Evolutionary conservation across 2,797 vertebrate species (phyloP).

Genomic region (Ambastaia sidthimunki): DNA sequence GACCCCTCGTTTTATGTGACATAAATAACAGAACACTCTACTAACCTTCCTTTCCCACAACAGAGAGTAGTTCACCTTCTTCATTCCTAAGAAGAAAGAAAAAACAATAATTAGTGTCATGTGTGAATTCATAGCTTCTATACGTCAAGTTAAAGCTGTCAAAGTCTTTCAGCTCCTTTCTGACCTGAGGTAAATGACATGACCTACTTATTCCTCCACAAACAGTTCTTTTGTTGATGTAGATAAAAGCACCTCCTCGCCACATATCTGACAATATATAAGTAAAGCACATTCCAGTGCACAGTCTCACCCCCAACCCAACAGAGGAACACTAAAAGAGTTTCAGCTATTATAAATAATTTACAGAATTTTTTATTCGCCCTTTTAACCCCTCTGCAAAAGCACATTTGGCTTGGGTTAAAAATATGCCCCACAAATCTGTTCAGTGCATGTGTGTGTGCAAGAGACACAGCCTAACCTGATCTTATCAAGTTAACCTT

Average conservation of each 20-base stretch:
- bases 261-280: conserved; percentile 58
- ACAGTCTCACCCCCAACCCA: conserved; percentile 52
- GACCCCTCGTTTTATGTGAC: conserved; percentile 28
- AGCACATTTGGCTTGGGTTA: conserved; percentile 72
- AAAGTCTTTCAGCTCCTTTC: conserved; percentile 31
- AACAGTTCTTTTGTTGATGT: conserved; percentile 50
- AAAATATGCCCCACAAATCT: conserved; percentile 70
- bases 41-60: conserved; percentile 48
- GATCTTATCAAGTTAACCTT: neutral
- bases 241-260: conserved; percentile 55
- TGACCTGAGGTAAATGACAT: conserved; percentile 45
- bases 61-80: conserved; percentile 4
- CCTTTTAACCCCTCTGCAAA: conserved; percentile 79
- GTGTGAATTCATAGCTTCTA: conserved; percentile 49
- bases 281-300: conserved; percentile 54
- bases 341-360: conserved; percentile 84
- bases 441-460: conserved; percentile 1
- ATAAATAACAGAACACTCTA: conserved; percentile 26
- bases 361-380: conserved; percentile 76
- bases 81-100: conserved; percentile 48
- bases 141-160: conserved; percentile 52
- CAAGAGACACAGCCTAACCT: conserved; percentile 48
- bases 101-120: conserved; percentile 53
- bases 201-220: conserved; percentile 57
- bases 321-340: conserved; percentile 79